phyloP scores from a whole-genome alignment of 2,888 invertebrate genomes.

The Anodontia alba region DNA sequence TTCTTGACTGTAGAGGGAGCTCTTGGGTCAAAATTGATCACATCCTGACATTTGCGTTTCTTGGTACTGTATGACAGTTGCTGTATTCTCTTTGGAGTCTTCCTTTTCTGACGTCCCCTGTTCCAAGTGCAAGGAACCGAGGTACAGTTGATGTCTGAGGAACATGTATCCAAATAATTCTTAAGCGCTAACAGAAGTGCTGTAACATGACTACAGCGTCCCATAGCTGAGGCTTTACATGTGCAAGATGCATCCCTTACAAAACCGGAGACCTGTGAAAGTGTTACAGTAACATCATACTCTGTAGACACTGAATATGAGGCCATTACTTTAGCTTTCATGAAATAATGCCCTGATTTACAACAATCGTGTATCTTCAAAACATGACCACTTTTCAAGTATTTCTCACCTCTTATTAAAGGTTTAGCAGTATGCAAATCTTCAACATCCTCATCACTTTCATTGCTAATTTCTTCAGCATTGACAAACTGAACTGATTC shows the following conservation, averaged over 20 bases:
- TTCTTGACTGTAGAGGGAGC: conserved; percentile 11
- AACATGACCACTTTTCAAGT: conserved; percentile 38
- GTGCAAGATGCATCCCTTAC: conserved; percentile 22
- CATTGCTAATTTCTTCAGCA: neutral
- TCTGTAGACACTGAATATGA: conserved; percentile 13
- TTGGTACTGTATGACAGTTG: conserved; percentile 15
- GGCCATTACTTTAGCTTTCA: conserved; percentile 44
- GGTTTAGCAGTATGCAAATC: conserved; percentile 50
- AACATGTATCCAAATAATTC: neutral
- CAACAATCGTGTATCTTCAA: conserved; percentile 35
- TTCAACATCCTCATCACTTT: conserved; percentile 30
- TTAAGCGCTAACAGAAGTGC: conserved; percentile 1
- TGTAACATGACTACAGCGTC: conserved; percentile 22
- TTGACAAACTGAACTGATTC: conserved; percentile 42
- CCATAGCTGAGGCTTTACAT: conserved; percentile 18
- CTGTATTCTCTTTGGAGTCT: conserved; percentile 1
- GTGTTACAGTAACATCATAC: conserved; percentile 28
- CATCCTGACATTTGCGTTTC: conserved; percentile 3
- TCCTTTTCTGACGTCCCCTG: too few species aligned
- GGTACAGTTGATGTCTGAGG: too few species aligned
- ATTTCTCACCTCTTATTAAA: conserved; percentile 20
- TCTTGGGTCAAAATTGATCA: conserved; percentile 20
- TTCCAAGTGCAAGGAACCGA: conserved; percentile 20
- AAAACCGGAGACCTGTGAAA: conserved; percentile 22
- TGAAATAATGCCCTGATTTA: conserved; percentile 33